Evolutionary conservation across 2,113 vertebrate species (phyloP), one percentile per base, ranked within the genome.

Genomic region (Arothron firmamentum): DNA sequence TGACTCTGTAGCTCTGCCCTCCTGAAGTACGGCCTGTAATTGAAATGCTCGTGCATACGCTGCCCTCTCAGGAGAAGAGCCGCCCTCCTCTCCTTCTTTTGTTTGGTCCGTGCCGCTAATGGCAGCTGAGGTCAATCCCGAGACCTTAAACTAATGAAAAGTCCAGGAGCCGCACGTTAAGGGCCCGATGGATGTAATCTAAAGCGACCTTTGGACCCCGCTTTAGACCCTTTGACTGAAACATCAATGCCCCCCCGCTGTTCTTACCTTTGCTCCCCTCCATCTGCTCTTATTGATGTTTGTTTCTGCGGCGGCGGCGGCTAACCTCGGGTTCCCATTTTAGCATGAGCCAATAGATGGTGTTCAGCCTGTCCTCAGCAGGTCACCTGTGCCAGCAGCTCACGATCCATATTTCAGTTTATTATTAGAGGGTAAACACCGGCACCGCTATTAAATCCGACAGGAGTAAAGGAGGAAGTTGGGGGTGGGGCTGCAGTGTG

Each of bases 151-250:
- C 50, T 65, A 74, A 65, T 56, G 49, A 81, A 74, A 75, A 47
- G 54, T 19, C 62, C 59, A 14, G 8, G 18, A 56, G 56, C 56
- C 52, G 67, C 65, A 31, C 56, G 48, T 16, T 48, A 28, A 1
- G 12, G 59, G 18, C 14, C 56, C 65, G 38, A 51, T 25, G 55
- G 72, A 52, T 67, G 19, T 65, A 70, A 58, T 74, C 70, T 69
- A 31, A 31, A 48, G 11, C 59, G 57, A 85, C 62, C 78, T 65
- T 23, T 78, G 67, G 67, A 63, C 72, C 59, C 28, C 46, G 14
- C 15, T 57, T 23, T 13, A n/a, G 56, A 67, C 67, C 70, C 69
- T 43, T 23, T 41, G 31, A 65, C 48, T 68, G 61, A 43, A 74
- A 50, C 65, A 19, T 70, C 56, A 72, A 65, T 59, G 63, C n/a